Conservation (phyloP, 2,888 invertebrate species). For the Drosophila tripunctata region DNA sequence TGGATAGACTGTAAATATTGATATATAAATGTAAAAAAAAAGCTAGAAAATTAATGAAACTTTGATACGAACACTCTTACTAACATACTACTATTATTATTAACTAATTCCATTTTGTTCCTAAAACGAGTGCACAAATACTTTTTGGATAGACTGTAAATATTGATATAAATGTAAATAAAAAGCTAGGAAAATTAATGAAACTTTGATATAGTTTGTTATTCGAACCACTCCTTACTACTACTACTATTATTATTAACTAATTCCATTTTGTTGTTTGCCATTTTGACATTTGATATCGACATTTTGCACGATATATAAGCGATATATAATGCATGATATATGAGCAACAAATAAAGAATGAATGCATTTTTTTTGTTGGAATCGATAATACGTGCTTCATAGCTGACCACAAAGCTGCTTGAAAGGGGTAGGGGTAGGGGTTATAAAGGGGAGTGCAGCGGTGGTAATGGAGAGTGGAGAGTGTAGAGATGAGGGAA, state of each 20-base stretch:
- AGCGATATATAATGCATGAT: neutral
- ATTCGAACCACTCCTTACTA: too few species aligned
- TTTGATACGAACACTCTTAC: too few species aligned
- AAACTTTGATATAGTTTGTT: too few species aligned
- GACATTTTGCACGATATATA: slow-evolving; percentile 63
- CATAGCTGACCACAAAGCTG: slow-evolving; percentile 24
- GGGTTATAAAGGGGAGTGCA: too few species aligned
- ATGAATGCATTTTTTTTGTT: slow-evolving; percentile 67
- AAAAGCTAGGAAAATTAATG: too few species aligned
- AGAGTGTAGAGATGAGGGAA: neutral
- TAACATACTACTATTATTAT: slow-evolving; percentile 61
- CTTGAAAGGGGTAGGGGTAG: neutral
- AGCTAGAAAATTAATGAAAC: neutral
- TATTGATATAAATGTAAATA: too few species aligned
- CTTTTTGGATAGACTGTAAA: too few species aligned
- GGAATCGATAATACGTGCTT: slow-evolving; percentile 74
- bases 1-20: neutral
- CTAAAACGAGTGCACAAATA: too few species aligned
- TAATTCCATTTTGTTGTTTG: slow-evolving; percentile 79
- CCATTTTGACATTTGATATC: slow-evolving; percentile 12
- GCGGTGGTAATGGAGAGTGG: neutral
- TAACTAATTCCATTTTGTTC: slow-evolving; percentile 81
- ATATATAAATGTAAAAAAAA: neutral
- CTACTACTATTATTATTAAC: slow-evolving; percentile 69
- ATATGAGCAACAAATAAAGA: slow-evolving; percentile 38